These are phyloP conservation scores for Mormyrus lacerda DNA, from an alignment of 2,113 vertebrate species.

Conservation along the genomic window DNA sequence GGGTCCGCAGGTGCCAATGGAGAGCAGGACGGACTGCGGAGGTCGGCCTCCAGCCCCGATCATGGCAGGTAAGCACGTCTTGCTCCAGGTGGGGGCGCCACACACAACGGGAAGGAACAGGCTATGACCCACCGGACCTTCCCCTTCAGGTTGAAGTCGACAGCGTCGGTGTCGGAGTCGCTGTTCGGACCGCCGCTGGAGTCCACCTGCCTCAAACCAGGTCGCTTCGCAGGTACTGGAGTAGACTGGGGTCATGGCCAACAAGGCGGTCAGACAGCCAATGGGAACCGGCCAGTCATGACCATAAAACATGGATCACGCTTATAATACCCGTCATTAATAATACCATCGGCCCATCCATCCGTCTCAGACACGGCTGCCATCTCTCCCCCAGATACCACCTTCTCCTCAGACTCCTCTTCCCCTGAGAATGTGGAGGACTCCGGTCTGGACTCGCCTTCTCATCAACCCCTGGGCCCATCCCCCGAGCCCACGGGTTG, in stretches of 20 bases:
- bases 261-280: background rate
- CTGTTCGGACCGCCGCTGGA: slow-evolving; percentile 84
- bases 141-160: slow-evolving; percentile 50
- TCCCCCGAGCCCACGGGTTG: slow-evolving; percentile 77
- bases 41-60: slow-evolving; percentile 61
- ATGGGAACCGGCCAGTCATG: background rate
- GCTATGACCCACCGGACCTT: background rate
- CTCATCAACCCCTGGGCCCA: slow-evolving; percentile 69
- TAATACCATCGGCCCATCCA: background rate
- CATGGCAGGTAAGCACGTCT: slow-evolving; percentile 52
- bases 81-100: background rate
- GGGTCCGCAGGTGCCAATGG: slow-evolving; percentile 41
- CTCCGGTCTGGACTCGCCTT: slow-evolving; percentile 84
- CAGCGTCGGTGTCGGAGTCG: slow-evolving; percentile 52
- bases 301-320: background rate
- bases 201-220: slow-evolving; percentile 39
- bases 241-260: background rate
- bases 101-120: background rate
- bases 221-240: slow-evolving; percentile 58
- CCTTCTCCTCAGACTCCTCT: slow-evolving; percentile 83
- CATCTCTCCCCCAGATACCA: slow-evolving; percentile 53
- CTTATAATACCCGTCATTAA: background rate
- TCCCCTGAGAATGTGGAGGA: slow-evolving; percentile 88
- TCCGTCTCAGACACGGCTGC: background rate
- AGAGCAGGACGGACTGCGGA: slow-evolving; percentile 50